Conservation (phyloP, 53 echinoderm and acorn worm species). For the Zoroaster sp. region DNA sequence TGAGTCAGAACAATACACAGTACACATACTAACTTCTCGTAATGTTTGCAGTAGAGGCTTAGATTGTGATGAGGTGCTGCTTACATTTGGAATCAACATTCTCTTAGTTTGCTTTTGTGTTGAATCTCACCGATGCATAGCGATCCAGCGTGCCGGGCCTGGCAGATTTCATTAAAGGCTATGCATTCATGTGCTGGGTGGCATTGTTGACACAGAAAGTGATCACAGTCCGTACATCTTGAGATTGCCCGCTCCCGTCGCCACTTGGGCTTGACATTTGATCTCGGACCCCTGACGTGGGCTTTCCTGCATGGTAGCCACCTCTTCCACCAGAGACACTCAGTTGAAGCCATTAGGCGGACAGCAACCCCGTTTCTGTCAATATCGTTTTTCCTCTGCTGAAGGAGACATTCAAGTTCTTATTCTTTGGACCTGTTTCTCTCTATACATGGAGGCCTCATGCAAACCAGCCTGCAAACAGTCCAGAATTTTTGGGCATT, state of each 20-base stretch:
- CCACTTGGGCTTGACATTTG: slow-evolving; percentile 1
- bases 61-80: not conserved
- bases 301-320: not conserved
- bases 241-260: not conserved
- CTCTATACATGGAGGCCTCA: not conserved
- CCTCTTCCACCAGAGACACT: not conserved
- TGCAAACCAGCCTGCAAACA: not conserved
- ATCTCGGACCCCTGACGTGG: not conserved
- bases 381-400: not conserved
- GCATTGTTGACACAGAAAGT: slow-evolving; percentile 35
- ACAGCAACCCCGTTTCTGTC: not conserved
- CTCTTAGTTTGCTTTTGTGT: not conserved
- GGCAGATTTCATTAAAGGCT: not conserved
- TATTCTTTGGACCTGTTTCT: not conserved
- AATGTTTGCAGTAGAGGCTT: not conserved
- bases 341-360: not conserved
- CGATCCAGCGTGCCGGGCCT: not conserved
- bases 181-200: not conserved
- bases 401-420: not conserved
- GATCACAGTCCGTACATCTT: not conserved
- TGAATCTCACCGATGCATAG: not conserved
- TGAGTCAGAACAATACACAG: not conserved
- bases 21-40: not conserved
- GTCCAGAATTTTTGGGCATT: not conserved
- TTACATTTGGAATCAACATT: not conserved